Evolutionary conservation across 2,797 vertebrate genomes (phyloP).

Genomic region (Capromys pilorides): DNA sequence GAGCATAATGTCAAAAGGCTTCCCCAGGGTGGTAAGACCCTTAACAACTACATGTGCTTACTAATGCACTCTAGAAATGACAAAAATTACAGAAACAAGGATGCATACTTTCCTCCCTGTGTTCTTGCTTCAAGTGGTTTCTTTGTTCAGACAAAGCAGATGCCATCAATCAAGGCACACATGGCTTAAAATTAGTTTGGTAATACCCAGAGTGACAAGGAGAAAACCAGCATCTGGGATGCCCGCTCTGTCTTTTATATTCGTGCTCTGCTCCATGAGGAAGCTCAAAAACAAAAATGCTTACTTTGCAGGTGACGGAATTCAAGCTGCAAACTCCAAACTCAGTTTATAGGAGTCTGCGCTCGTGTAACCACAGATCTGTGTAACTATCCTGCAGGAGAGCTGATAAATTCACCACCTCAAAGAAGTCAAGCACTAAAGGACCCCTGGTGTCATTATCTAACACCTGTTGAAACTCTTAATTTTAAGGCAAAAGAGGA

Average conservation of each 20-base stretch:
- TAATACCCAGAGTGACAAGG: conserved; percentile 42
- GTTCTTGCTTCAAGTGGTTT: conserved; percentile 72
- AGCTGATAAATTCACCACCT: conserved; percentile 6
- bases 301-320: conserved; percentile 44
- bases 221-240: background rate
- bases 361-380: background rate
- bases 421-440: background rate
- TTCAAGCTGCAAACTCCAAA: background rate
- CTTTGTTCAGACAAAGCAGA: conserved; percentile 75
- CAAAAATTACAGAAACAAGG: conserved; percentile 55
- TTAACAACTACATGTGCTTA: conserved; percentile 49
- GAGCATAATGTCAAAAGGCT: conserved; percentile 60
- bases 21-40: conserved; percentile 42
- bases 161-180: conserved; percentile 69
- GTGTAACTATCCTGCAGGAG: background rate
- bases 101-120: conserved; percentile 6
- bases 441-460: background rate
- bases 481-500: conserved; percentile 74
- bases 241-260: background rate
- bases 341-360: conserved; percentile 33
- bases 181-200: conserved; percentile 53
- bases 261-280: background rate
- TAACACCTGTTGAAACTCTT: conserved; percentile 64
- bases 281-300: background rate
- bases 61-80: conserved; percentile 67